A percentile compares a stretch with the other conserved stretches of the same genome.
Conservation (phyloP, 1,140 invertebrate genomes). For the Adoxophyes honmai region DNA sequence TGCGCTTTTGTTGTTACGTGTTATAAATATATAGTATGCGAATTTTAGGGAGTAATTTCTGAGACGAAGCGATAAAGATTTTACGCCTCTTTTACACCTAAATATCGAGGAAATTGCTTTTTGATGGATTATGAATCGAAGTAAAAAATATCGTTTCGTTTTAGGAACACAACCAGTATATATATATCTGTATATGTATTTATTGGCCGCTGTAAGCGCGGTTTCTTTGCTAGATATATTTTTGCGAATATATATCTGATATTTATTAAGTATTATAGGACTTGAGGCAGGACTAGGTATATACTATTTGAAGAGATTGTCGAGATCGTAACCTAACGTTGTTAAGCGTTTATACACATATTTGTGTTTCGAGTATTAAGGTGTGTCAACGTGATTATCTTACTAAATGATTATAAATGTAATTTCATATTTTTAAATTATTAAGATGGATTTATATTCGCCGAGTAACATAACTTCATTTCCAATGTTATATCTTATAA, state of each 20-base stretch:
- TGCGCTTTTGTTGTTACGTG: constrained; percentile 68
- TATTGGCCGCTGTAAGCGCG: constrained; percentile 38
- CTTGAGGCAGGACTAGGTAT: constrained; percentile 33
- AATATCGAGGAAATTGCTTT: no score
- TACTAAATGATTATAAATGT: constrained; percentile 32
- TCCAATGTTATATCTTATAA: neutral
- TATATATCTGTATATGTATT: constrained; percentile 10
- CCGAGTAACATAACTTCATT: neutral
- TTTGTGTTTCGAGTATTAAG: constrained; percentile 47
- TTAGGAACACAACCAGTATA: neutral
- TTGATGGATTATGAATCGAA: neutral
- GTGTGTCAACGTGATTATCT: constrained; percentile 55
- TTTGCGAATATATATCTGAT: constrained; percentile 45
- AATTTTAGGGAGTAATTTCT: no score
- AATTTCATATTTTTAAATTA: constrained; percentile 37
- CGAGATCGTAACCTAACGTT: constrained; percentile 55
- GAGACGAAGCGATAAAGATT: no score
- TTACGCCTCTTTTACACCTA: no score
- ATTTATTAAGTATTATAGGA: constrained; percentile 31
- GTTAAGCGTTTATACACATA: constrained; percentile 62
- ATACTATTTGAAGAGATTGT: constrained; percentile 32
- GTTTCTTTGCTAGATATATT: constrained; percentile 46
- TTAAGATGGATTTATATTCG: constrained; percentile 6
- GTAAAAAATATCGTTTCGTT: neutral
- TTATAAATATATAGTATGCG: constrained; percentile 36